These are phyloP conservation scores for Lasioglossum leucozonium DNA, from an alignment of 2,888 invertebrate genomes.

Conservation along the genomic window DNA sequence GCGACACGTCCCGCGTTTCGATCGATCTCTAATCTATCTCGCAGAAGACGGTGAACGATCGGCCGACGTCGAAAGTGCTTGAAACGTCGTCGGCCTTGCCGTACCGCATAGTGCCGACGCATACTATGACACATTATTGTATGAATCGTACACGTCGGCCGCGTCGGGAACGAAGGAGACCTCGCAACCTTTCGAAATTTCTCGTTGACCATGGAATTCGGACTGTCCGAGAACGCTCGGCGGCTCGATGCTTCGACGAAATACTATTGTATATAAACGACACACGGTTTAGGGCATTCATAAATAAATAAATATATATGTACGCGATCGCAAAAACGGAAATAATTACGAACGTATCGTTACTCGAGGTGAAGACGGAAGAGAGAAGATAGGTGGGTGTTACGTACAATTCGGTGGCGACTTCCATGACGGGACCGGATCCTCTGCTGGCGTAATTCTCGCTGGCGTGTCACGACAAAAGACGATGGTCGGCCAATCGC, in stretches of 20 bases:
- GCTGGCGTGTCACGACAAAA: slow-evolving; percentile 53
- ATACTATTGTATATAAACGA: too few relatives aligned
- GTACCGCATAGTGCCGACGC: neutral
- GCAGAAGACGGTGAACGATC: neutral
- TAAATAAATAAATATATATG: too few relatives aligned
- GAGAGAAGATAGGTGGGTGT: neutral
- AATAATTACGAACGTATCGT: neutral
- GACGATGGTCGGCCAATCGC: slow-evolving; percentile 72
- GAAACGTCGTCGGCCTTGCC: neutral
- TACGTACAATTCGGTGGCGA: slow-evolving; percentile 82
- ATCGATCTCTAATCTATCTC: slow-evolving; percentile 25
- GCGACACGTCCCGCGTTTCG: neutral
- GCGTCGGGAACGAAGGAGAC: neutral
- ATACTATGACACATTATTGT: too few relatives aligned
- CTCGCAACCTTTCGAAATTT: neutral
- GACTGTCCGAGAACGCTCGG: neutral
- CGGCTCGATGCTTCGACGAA: neutral
- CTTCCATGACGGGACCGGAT: slow-evolving; percentile 77
- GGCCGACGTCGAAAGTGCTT: neutral
- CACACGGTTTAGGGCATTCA: too few relatives aligned
- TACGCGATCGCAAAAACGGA: neutral
- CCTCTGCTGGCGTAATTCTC: slow-evolving; percentile 56
- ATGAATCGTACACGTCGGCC: neutral
- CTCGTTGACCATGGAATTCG: neutral
- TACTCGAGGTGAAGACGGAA: neutral